A percentile compares a stretch with the other conserved stretches of the same genome.
These are phyloP conservation scores for Aphyosemion australe DNA, from an alignment of 2,113 vertebrate genomes.

Conservation along the genomic window DNA sequence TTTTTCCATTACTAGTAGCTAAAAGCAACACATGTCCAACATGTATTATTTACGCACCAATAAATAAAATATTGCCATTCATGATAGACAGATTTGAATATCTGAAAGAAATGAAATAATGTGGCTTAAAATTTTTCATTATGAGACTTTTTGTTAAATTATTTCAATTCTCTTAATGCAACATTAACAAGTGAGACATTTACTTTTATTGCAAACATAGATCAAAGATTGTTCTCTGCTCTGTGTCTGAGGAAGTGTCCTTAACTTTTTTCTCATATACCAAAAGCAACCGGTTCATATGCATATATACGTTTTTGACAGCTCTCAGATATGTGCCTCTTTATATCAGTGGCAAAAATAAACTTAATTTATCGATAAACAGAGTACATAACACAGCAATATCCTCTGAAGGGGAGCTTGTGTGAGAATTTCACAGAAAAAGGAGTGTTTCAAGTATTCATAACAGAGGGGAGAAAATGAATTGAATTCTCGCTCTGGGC, in stretches of 20 bases:
- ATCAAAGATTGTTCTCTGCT: too few relatives aligned
- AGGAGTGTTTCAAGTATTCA: conserved; percentile 32
- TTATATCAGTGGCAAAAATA: conserved; percentile 7
- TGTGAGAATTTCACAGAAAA: conserved; percentile 46
- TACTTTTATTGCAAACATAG: too few relatives aligned
- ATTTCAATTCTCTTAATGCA: too few relatives aligned
- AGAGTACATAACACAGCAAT: conserved; percentile 34
- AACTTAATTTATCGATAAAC: conserved; percentile 41
- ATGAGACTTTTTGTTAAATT: too few relatives aligned
- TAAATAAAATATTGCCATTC: neutral
- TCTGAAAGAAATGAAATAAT: too few relatives aligned
- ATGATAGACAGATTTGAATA: too few relatives aligned
- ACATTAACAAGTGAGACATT: too few relatives aligned
- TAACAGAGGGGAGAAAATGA: conserved; percentile 27
- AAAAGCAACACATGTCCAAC: neutral
- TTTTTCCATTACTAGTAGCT: neutral
- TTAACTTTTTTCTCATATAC: conserved; percentile 1
- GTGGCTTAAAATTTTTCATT: too few relatives aligned
- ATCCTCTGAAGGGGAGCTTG: conserved; percentile 39
- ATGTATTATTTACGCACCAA: neutral
- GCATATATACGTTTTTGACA: conserved; percentile 15
- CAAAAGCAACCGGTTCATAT: conserved; percentile 11
- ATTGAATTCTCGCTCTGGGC: conserved; percentile 50
- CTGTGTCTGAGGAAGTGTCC: neutral
- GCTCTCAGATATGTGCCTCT: conserved; percentile 22